phyloP scores from a whole-genome alignment of 2,113 vertebrate genomes.

The Silurus glanis region DNA sequence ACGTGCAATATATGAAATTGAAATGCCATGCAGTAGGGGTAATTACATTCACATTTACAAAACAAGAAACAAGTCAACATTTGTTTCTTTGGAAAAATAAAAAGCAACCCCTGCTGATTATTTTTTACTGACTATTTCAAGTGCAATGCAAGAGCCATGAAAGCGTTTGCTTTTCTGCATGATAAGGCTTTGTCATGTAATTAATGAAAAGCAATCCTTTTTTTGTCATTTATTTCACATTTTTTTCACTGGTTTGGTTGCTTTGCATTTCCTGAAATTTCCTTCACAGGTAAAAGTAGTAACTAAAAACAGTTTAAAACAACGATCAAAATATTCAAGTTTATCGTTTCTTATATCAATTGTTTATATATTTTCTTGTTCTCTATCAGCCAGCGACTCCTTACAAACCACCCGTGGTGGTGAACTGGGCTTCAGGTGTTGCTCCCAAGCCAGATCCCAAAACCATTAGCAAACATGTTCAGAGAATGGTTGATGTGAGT shows the following conservation, averaged over 20 bases:
- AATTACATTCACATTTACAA: neutral
- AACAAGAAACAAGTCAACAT: neutral
- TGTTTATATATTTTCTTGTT: neutral
- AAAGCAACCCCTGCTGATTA: neutral
- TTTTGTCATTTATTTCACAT: neutral
- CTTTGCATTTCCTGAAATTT: neutral
- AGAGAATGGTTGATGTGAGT: constrained; percentile 93
- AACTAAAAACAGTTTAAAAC: neutral
- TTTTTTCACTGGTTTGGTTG: neutral
- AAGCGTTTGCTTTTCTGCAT: neutral
- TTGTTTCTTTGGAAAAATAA: too few species aligned
- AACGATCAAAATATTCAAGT: neutral
- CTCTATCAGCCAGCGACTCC: constrained; percentile 82
- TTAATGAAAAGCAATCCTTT: neutral
- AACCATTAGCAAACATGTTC: constrained; percentile 93
- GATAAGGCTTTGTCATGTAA: neutral
- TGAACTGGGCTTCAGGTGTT: constrained; percentile 93
- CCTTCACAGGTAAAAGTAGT: neutral
- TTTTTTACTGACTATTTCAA: neutral
- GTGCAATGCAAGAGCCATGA: neutral
- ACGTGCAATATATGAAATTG: neutral
- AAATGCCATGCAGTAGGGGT: neutral
- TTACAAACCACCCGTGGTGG: constrained; percentile 84
- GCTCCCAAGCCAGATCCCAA: constrained; percentile 90
- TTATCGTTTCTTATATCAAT: neutral